Conservation (phyloP, 2,888 invertebrate genomes). For the Ichneumoninae sp. region DNA sequence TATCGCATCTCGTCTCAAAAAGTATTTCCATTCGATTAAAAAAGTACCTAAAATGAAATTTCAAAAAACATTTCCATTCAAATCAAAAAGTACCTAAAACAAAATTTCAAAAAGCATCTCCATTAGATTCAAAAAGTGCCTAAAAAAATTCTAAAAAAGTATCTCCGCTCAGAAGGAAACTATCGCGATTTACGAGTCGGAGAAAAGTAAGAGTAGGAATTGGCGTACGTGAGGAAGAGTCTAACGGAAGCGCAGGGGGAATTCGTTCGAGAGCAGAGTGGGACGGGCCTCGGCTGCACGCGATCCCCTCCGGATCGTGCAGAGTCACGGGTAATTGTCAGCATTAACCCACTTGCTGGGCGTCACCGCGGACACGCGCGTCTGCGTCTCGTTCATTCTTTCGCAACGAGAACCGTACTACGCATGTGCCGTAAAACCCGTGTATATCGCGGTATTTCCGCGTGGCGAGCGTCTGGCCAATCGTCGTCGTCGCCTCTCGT, state of each 20-base stretch:
- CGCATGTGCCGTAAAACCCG: slow-evolving; percentile 31
- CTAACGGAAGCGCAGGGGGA: slow-evolving; percentile 70
- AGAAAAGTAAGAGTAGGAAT: slow-evolving; percentile 41
- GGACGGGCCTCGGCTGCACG: slow-evolving; percentile 56
- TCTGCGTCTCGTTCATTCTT: slow-evolving; percentile 51
- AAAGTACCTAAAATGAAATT: no score
- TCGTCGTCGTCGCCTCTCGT: slow-evolving; percentile 33
- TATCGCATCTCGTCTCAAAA: no score
- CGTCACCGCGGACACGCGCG: slow-evolving; percentile 75
- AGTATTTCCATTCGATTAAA: no score
- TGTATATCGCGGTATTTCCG: slow-evolving; percentile 16
- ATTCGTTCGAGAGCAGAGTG: slow-evolving; percentile 36
- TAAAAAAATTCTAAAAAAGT: neutral
- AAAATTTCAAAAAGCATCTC: no score
- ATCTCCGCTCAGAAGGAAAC: neutral
- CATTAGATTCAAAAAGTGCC: no score
- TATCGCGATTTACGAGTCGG: neutral
- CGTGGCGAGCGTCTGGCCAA: slow-evolving; percentile 38
- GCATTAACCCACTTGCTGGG: slow-evolving; percentile 79
- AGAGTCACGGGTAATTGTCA: slow-evolving; percentile 76
- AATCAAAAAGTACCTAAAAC: no score
- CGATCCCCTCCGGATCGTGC: slow-evolving; percentile 68
- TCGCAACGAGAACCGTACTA: slow-evolving; percentile 24
- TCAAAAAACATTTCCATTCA: neutral
- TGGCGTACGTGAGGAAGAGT: slow-evolving; percentile 19